A percentile compares a stretch with the other conserved stretches of the same genome.
These are phyloP conservation scores for Heliocidaris tuberculata DNA, from an alignment of 35 echinoderm and acorn worm species.

Conservation along the genomic window DNA sequence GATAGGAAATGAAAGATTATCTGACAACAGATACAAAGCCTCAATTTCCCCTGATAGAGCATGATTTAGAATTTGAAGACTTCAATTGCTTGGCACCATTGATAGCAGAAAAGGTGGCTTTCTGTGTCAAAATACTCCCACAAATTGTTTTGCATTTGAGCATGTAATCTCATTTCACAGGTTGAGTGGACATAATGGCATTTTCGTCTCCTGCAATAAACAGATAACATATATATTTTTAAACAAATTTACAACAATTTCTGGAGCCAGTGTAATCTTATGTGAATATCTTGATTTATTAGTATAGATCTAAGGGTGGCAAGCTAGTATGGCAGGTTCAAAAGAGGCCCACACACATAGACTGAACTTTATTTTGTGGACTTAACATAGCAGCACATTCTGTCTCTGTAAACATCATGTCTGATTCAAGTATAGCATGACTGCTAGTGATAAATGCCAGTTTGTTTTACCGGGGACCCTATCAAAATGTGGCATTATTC, in stretches of 20 bases:
- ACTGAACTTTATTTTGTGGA: not conserved
- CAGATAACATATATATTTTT: not conserved
- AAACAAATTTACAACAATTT: not conserved
- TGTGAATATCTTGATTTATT: not conserved
- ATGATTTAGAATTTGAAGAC: not conserved
- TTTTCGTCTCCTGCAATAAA: not conserved
- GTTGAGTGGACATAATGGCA: not conserved
- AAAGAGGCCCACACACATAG: not conserved
- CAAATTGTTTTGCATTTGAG: not conserved
- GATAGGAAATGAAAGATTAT: not conserved
- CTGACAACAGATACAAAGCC: not conserved
- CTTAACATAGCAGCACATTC: not conserved
- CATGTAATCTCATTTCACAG: not conserved
- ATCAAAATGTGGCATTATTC: too few species aligned
- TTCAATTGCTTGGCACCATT: not conserved
- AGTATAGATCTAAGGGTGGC: too few species aligned
- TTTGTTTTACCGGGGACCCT: not conserved
- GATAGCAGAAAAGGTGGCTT: not conserved
- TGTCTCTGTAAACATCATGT: not conserved
- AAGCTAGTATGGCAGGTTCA: too few species aligned
- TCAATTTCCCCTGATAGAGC: not conserved
- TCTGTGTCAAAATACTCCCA: not conserved
- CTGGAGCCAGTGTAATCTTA: not conserved
- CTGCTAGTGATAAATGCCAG: not conserved
- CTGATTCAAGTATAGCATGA: not conserved